A percentile compares a stretch with the other conserved stretches of the same genome.
phyloP scores from a whole-genome alignment of 2,113 vertebrate genomes.

The Alaudala cheleensis region DNA sequence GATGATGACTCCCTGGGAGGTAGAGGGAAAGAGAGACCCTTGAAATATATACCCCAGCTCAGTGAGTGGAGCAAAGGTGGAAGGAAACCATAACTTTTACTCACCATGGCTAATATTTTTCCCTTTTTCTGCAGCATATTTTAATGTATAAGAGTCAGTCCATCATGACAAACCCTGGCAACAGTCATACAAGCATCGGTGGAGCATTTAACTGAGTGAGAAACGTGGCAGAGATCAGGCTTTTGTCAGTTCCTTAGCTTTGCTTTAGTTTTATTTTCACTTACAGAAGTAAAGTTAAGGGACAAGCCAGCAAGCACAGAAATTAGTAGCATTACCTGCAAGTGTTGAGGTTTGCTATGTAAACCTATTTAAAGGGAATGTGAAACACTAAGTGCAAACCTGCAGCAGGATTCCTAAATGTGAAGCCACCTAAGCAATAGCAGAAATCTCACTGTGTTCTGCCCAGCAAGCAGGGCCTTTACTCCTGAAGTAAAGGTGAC shows the following conservation, averaged over 20 bases:
- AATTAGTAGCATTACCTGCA: not conserved
- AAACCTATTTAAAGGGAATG: not conserved
- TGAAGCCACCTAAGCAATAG: accelerated
- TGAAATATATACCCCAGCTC: not conserved
- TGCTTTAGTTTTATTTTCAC: not conserved
- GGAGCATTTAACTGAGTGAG: not conserved
- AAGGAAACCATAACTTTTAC: not conserved
- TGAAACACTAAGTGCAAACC: not conserved
- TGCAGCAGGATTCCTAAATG: not conserved
- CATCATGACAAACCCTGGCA: not conserved
- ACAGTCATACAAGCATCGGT: not conserved
- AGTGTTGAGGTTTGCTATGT: not conserved
- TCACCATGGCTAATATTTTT: not conserved
- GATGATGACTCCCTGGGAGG: accelerated
- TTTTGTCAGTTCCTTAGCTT: not conserved
- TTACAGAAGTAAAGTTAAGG: not conserved
- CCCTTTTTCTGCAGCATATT: not conserved
- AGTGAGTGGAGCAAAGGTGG: not conserved
- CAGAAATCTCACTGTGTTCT: not conserved
- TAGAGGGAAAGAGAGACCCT: not conserved
- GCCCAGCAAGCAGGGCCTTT: not conserved
- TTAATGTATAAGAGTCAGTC: not conserved
- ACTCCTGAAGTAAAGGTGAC: not conserved
- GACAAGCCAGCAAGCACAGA: not conserved
- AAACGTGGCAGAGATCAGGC: not conserved